These are phyloP conservation scores for Andrena camellia DNA, from an alignment of 2,888 invertebrate genomes.

Conservation along the genomic window DNA sequence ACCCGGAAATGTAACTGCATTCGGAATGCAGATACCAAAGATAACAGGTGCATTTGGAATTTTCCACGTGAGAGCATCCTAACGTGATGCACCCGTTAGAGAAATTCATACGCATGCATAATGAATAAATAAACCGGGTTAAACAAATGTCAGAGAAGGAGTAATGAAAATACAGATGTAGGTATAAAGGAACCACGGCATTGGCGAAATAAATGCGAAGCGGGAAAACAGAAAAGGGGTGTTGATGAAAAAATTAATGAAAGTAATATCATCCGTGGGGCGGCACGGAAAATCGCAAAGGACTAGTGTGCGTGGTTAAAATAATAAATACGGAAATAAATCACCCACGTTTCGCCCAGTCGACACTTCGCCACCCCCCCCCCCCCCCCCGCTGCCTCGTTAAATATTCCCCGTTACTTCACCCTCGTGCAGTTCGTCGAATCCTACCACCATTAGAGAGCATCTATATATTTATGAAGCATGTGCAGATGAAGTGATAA, in stretches of 20 bases:
- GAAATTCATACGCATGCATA: background rate
- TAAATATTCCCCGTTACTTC: background rate
- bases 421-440: background rate
- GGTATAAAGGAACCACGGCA: background rate
- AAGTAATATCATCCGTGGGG: background rate
- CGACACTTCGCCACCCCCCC: too few species aligned
- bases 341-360: background rate
- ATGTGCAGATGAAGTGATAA: background rate
- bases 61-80: background rate
- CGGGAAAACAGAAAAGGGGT: background rate
- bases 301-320: background rate
- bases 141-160: background rate
- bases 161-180: background rate
- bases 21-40: background rate
- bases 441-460: background rate
- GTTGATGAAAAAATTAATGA: constrained; percentile 9
- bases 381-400: background rate
- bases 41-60: background rate
- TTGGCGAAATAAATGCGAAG: background rate
- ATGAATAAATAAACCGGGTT: background rate
- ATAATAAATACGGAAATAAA: constrained; percentile 11
- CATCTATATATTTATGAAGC: constrained; percentile 1
- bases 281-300: background rate
- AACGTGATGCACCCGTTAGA: too few species aligned
- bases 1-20: background rate